These are phyloP conservation scores for Zaprionus inermis DNA, from an alignment of 1,140 invertebrate species.

Conservation along the genomic window DNA sequence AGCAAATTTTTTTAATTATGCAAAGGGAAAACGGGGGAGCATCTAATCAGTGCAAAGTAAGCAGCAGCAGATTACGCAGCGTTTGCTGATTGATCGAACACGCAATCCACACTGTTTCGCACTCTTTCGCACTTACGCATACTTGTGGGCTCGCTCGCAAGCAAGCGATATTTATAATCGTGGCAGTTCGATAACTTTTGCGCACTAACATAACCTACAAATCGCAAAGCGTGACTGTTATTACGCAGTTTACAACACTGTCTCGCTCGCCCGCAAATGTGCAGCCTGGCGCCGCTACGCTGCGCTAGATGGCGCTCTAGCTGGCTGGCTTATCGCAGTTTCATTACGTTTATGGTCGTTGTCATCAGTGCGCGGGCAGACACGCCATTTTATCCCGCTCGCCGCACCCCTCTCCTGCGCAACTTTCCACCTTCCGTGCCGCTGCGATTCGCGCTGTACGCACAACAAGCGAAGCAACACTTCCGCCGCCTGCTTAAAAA, in stretches of 20 bases:
- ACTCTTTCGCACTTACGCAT: no score
- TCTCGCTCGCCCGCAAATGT: constrained; percentile 57
- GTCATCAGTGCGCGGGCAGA: constrained; percentile 59
- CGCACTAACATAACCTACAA: not conserved
- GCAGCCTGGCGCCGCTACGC: no score
- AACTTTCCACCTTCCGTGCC: not conserved
- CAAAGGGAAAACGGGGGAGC: constrained; percentile 24
- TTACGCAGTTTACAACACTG: not conserved
- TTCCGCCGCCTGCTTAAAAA: constrained; percentile 77
- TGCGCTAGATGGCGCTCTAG: constrained; percentile 9
- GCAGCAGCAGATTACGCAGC: not conserved
- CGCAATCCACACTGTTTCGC: not conserved
- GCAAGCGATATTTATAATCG: no score
- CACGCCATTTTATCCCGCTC: no score
- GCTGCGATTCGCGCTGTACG: constrained; percentile 44
- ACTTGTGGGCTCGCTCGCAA: not conserved
- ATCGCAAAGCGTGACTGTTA: not conserved
- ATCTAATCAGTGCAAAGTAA: constrained; percentile 45
- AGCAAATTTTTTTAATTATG: constrained; percentile 77
- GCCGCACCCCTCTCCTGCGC: no score
- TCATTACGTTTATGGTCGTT: constrained; percentile 78
- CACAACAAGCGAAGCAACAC: constrained; percentile 58
- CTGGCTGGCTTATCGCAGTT: constrained; percentile 69
- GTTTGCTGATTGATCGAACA: not conserved
- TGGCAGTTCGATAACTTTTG: no score